Conservation (phyloP, 2,888 invertebrate species). For the Andrena hattorfiana region DNA sequence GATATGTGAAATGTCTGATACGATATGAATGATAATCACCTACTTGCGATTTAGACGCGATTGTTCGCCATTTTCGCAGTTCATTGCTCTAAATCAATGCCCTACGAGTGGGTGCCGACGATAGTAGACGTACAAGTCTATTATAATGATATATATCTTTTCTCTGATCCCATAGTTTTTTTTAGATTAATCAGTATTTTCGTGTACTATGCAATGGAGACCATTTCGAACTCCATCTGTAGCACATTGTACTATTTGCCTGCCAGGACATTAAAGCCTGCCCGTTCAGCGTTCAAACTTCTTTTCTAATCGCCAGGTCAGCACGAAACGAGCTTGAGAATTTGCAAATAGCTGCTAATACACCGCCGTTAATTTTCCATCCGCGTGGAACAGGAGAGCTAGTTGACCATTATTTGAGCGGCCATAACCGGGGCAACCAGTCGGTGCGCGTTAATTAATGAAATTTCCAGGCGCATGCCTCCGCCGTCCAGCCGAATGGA, state of each 20-base stretch:
- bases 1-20: conserved; percentile 48
- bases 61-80: conserved; percentile 34
- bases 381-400: not conserved
- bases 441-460: not conserved
- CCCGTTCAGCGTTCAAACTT: too few relatives aligned
- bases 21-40: conserved; percentile 9
- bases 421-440: not conserved
- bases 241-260: too few relatives aligned
- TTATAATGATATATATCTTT: conserved; percentile 15
- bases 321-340: not conserved
- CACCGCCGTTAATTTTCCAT: not conserved
- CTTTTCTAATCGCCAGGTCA: too few relatives aligned
- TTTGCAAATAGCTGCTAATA: too few relatives aligned
- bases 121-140: not conserved
- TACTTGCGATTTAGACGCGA: not conserved
- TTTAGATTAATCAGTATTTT: not conserved
- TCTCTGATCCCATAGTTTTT: conserved; percentile 26
- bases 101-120: not conserved
- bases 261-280: too few relatives aligned
- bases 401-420: not conserved
- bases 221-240: too few relatives aligned
- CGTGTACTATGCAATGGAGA: too few relatives aligned
- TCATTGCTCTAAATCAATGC: not conserved
- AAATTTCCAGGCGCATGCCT: conserved; percentile 2
- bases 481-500: not conserved